Evolutionary conservation across 2,113 vertebrate species (phyloP).

Genomic region (Otus sunia): DNA sequence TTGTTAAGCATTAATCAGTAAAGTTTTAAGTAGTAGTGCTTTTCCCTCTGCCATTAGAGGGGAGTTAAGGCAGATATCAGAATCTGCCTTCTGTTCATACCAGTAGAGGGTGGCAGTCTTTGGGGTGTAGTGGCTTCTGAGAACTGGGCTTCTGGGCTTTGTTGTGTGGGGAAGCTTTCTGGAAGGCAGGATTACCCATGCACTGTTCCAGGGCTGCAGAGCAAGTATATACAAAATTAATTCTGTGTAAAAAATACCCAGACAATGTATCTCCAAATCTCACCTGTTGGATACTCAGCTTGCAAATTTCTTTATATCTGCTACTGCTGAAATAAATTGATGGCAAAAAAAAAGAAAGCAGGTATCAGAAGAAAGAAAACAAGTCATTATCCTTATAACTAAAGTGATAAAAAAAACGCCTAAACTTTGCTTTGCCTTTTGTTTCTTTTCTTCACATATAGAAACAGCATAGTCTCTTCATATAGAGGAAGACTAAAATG

Average conservation of each 20-base stretch:
- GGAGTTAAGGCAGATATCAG: not conserved
- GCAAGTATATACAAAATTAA: not conserved
- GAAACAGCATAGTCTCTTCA: not conserved
- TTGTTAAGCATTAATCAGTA: not conserved
- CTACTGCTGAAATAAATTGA: not conserved
- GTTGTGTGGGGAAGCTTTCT: not conserved
- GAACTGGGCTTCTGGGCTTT: not conserved
- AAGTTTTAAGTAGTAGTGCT: not conserved
- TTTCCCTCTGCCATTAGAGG: not conserved
- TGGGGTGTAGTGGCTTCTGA: not conserved
- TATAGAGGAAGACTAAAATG: not conserved
- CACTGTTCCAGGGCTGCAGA: not conserved
- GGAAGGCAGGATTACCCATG: not conserved
- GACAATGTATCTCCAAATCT: accelerated
- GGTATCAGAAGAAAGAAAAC: not conserved
- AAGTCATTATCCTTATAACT: not conserved
- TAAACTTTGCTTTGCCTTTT: not conserved
- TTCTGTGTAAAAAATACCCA: not conserved
- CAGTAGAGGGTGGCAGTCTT: not conserved
- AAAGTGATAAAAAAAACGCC: not conserved
- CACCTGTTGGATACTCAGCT: not conserved
- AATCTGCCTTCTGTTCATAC: accelerated
- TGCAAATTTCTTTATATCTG: not conserved
- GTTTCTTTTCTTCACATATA: not conserved
- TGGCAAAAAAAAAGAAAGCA: not conserved